Percentiles rank a stretch among this genome's conserved stretches.
phyloP scores from a whole-genome alignment of 2,888 invertebrate species.

The Xestia c-nigrum region DNA sequence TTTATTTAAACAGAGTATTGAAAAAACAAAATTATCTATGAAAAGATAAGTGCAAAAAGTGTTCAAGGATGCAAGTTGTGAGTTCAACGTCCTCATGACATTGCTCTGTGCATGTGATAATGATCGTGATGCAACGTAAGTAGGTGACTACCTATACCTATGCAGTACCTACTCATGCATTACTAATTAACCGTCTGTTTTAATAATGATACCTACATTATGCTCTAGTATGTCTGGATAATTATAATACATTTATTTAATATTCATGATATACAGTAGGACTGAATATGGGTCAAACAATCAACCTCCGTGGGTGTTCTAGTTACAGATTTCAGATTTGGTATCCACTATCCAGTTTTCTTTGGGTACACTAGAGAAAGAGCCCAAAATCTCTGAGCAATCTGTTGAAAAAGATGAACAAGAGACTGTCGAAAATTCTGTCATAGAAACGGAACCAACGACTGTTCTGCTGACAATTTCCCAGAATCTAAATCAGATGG shows the following conservation, averaged over 20 bases:
- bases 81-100: conserved; percentile 87
- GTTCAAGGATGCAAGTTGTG: conserved; percentile 83
- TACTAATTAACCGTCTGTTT: conserved; percentile 56
- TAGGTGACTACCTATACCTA: conserved; percentile 61
- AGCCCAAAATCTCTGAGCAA: background rate
- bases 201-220: conserved; percentile 12
- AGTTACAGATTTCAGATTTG: background rate
- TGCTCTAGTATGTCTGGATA: conserved; percentile 39
- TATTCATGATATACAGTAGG: background rate
- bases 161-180: conserved; percentile 56
- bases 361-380: background rate
- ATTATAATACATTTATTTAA: conserved; percentile 21
- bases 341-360: background rate
- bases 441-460: background rate
- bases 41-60: conserved; percentile 78
- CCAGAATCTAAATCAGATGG: background rate
- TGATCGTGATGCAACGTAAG: conserved; percentile 78
- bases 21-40: conserved; percentile 81
- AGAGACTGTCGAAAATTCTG: background rate
- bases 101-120: conserved; percentile 81
- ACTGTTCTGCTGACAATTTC: background rate
- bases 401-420: background rate
- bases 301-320: background rate
- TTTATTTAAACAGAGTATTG: conserved; percentile 66
- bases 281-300: conserved; percentile 4